Evolutionary conservation across 2,888 invertebrate genomes (phyloP).

Genomic region (Parasteatoda lunata): DNA sequence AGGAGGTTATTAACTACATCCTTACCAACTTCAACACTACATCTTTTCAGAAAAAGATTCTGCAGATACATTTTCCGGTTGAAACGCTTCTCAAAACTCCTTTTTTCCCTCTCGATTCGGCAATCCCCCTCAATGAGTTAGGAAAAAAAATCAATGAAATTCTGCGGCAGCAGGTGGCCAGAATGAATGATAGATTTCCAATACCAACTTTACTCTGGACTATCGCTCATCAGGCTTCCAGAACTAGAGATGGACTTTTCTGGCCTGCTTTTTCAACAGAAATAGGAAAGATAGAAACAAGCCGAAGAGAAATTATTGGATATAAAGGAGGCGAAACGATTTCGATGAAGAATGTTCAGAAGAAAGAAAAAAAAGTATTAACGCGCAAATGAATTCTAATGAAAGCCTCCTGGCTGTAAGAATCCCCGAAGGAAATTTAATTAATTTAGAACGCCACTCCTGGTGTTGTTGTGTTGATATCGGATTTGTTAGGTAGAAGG

Average conservation of each 20-base stretch:
- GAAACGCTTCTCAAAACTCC: conserved; percentile 17
- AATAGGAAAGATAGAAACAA: too few species aligned
- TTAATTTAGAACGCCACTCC: too few species aligned
- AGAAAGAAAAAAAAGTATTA: too few species aligned
- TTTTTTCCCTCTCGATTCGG: not conserved
- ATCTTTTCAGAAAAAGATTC: conserved; percentile 3
- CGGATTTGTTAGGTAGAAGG: too few species aligned
- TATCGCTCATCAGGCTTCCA: conserved; percentile 25
- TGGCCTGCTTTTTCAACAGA: too few species aligned
- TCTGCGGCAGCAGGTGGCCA: conserved; percentile 57
- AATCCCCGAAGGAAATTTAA: too few species aligned
- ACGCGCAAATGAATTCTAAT: too few species aligned
- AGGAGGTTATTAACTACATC: conserved; percentile 17
- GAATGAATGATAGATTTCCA: conserved; percentile 65
- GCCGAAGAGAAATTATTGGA: too few species aligned
- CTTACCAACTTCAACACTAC: not conserved
- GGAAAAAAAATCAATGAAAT: conserved; percentile 5
- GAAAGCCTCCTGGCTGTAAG: too few species aligned
- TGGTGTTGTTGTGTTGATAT: too few species aligned
- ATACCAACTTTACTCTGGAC: conserved; percentile 35
- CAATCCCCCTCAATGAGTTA: not conserved
- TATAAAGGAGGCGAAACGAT: too few species aligned
- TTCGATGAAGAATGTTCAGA: too few species aligned
- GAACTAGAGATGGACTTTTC: conserved; percentile 19
- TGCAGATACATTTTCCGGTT: conserved; percentile 27